Percentiles rank a stretch among this genome's conserved stretches.
phyloP scores from a whole-genome alignment of 1,140 invertebrate species.

The Drosophila pseudoobscura region DNA sequence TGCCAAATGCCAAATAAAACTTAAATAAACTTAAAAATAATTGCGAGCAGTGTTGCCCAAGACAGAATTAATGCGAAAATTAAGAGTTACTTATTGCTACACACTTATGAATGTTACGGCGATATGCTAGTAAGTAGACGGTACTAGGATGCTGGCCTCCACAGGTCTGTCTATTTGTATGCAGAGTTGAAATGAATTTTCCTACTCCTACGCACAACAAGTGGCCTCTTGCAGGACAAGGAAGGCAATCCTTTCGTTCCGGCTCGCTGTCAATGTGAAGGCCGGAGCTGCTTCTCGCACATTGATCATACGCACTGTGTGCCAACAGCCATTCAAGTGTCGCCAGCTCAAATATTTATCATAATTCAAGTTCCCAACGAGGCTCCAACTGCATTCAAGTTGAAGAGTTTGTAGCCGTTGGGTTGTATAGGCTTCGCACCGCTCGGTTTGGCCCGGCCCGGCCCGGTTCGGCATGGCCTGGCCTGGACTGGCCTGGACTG shows the following conservation, averaged over 20 bases:
- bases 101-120: too few relatives aligned
- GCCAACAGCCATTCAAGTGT: slow-evolving; percentile 64
- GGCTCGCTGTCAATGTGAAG: slow-evolving; percentile 67
- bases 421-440: background rate
- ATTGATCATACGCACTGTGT: slow-evolving; percentile 74
- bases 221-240: too few relatives aligned
- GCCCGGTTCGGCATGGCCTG: slow-evolving; percentile 7
- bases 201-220: too few relatives aligned
- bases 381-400: slow-evolving; percentile 25
- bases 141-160: background rate
- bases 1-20: slow-evolving; percentile 35
- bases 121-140: too few relatives aligned
- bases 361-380: slow-evolving; percentile 65
- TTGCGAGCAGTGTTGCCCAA: slow-evolving; percentile 3
- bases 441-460: too few relatives aligned
- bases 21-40: slow-evolving; percentile 15
- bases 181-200: too few relatives aligned
- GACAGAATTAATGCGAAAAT: slow-evolving; percentile 46
- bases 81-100: slow-evolving; percentile 3
- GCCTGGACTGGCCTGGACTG: slow-evolving; percentile 11
- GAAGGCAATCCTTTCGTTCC: background rate
- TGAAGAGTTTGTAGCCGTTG: slow-evolving; percentile 7
- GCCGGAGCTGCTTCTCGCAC: slow-evolving; percentile 45
- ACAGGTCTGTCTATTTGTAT: too few relatives aligned
- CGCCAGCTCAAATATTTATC: slow-evolving; percentile 47